These are phyloP conservation scores for Graptemys geographica DNA, from an alignment of 2,797 vertebrate genomes.

Conservation along the genomic window DNA sequence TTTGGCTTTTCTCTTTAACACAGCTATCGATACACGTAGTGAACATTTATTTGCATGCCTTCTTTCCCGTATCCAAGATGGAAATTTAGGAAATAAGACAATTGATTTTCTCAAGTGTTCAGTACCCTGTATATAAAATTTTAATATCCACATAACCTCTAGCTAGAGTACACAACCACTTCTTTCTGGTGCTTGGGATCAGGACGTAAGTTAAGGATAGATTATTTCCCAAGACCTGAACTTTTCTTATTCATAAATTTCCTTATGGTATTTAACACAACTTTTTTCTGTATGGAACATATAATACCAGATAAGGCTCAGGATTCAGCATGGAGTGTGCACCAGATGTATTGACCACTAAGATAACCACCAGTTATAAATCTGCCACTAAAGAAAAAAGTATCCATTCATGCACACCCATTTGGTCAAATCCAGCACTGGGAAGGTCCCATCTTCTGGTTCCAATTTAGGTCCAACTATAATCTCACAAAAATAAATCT, in stretches of 20 bases:
- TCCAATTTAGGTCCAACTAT: background rate
- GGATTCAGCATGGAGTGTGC: background rate
- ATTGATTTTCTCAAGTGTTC: background rate
- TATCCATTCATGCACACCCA: background rate
- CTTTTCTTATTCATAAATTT: background rate
- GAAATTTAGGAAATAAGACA: background rate
- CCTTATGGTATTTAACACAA: background rate
- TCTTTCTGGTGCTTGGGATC: background rate
- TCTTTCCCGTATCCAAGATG: background rate
- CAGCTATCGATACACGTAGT: background rate
- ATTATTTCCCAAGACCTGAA: background rate
- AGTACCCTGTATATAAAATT: background rate
- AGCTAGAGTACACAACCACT: background rate
- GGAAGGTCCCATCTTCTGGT: background rate
- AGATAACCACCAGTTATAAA: background rate
- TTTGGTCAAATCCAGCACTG: background rate
- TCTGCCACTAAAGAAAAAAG: background rate
- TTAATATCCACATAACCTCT: background rate
- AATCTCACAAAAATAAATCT: background rate
- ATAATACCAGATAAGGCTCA: background rate
- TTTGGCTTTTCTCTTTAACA: background rate
- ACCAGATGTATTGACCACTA: background rate
- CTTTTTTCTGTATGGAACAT: background rate
- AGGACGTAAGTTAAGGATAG: background rate
- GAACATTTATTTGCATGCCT: background rate